phyloP scores from a whole-genome alignment of 92 coral and sea anemone species.

The Epizoanthus stellaris region DNA sequence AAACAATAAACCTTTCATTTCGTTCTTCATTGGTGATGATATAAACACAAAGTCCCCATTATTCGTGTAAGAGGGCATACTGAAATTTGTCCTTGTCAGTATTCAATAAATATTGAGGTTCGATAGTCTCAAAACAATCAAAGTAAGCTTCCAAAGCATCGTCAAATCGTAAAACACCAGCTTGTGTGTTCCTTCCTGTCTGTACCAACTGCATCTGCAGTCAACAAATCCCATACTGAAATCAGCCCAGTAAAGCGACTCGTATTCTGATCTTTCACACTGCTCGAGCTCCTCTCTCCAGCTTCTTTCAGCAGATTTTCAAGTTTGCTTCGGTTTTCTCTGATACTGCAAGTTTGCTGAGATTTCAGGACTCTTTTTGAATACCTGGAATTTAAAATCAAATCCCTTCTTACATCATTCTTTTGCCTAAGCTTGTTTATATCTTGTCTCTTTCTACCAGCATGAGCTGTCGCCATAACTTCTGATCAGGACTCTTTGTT shows the following conservation, averaged over 20 bases:
- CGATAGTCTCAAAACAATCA: background rate
- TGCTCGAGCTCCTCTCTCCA: background rate
- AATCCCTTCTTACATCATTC: background rate
- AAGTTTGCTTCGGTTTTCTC: background rate
- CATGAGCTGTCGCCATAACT: background rate
- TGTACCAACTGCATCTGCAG: background rate
- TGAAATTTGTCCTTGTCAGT: constrained; percentile 6
- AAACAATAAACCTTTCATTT: background rate
- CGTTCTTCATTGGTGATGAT: background rate
- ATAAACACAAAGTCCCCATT: constrained; percentile 3
- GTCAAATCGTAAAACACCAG: background rate
- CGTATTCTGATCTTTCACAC: background rate
- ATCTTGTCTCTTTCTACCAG: too few species aligned
- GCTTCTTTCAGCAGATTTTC: background rate
- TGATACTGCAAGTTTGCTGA: background rate
- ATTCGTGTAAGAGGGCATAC: background rate
- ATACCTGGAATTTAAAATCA: background rate
- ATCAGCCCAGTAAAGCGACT: background rate
- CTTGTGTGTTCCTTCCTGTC: background rate
- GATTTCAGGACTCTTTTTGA: background rate
- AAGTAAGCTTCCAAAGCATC: background rate
- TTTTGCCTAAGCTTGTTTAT: too few species aligned
- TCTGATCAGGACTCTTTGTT: background rate
- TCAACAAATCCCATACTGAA: background rate
- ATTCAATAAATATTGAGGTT: background rate